Evolutionary conservation across 2,797 vertebrate species (phyloP), one percentile per base, ranked within the genome.

Genomic region (Hippoglossus hippoglossus): DNA sequence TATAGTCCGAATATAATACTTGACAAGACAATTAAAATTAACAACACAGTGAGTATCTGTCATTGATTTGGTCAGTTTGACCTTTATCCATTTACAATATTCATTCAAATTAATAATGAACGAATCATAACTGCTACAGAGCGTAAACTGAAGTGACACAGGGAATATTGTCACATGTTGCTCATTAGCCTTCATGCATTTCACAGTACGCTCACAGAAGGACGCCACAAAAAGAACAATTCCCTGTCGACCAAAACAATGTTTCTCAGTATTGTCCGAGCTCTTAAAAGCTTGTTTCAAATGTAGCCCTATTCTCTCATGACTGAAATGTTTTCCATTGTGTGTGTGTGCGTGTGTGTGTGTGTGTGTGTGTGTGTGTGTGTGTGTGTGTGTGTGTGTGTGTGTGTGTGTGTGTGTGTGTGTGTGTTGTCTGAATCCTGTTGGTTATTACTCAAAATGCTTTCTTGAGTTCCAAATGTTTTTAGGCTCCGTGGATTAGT

Each of bases 91-190:
- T 28, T 62, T 67, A 50, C 49, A 73, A 24, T 57, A 69, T 63
- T 52, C 68, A 74, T 39, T 76, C 39, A 66, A 71, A 62, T 59
- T 53, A 75, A 69, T 74, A 41, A 75, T 39, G 68, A 72, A 66
- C 41, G 67, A 64, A 63, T 72, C 62, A 61, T 21, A 73, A 53
- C 52, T 52, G 31, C 31, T 10, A 10, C 31, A 34, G 63, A 77
- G 80, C 71, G 70, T 60, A 67, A 77, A 72, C 64, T 59, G 64
- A 87, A 79, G 63, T 63, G 66, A 70, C 77, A 75, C 61, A 31
- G 55, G 78, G 69, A 78, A 58, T 66, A 77, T 84, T 69, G 75
- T 79, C 80, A 81, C 77, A 74, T 56, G 55, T 75, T 75, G 73
- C 66, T 72, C 81, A 71, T 78, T 59, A 63, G 69, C 81, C 78